Percentiles rank a stretch among this genome's conserved stretches.
Conservation (phyloP, 2,113 vertebrate genomes). For the Lipotes vexillifer region DNA sequence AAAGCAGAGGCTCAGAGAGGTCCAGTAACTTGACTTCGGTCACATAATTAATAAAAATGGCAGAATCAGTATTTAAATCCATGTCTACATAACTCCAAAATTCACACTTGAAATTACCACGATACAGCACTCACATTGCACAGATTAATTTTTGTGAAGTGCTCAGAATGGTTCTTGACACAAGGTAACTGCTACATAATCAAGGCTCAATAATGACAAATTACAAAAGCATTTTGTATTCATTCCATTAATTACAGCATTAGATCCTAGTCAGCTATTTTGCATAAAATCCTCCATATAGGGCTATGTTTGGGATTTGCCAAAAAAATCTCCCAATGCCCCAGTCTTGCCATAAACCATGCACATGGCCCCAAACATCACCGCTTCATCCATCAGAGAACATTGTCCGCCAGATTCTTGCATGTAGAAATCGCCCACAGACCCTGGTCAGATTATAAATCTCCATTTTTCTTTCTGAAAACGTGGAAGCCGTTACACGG, state of each 20-base stretch:
- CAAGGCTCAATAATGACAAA: background rate
- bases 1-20: background rate
- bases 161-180: background rate
- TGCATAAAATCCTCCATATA: background rate
- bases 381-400: fast-evolving
- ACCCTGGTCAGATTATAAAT: background rate
- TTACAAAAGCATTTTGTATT: background rate
- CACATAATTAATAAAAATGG: background rate
- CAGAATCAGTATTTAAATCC: background rate
- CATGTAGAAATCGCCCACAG: background rate
- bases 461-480: background rate
- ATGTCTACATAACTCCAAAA: too few species aligned
- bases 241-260: background rate
- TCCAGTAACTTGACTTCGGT: too few species aligned
- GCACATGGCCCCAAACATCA: fast-evolving
- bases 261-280: too few species aligned
- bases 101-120: too few species aligned
- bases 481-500: background rate
- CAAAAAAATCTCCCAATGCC: background rate
- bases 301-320: background rate
- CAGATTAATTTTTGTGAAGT: too few species aligned
- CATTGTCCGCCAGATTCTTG: fast-evolving
- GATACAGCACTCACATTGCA: fast-evolving
- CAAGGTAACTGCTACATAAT: background rate
- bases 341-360: too few species aligned